Base-by-base conservation (phyloP, 2,888 invertebrate genomes). In the Oxyscelio sp. region DNA sequence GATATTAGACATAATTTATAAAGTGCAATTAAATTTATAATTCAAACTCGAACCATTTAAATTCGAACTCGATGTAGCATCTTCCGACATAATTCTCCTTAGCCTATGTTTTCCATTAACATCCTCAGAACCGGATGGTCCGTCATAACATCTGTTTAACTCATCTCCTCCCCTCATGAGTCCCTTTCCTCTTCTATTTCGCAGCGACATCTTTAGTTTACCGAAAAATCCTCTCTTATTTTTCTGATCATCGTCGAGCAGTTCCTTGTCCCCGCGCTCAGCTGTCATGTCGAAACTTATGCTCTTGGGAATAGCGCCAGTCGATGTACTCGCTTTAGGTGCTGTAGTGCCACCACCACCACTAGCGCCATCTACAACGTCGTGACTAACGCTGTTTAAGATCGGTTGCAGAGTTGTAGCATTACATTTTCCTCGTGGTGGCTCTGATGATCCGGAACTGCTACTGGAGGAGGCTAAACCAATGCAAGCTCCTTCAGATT, bases 231-330 rank as follows among this genome's bases (percentile, higher is more conserved):
- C 95, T 78, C 95, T 95, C 78, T 96, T 96, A 79, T 95, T 94
- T 87, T 95, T 95, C 70, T 95, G 94, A 83, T 95, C 95, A 52
- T 96, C 96, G 87, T 95, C 95, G 85, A 95, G 94, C 73, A 94
- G 89, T 85, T 95, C 95, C 94, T 96, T 96, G 89, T 97, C 97
- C 1, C 96, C 96, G 88, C 97, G 97, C 91, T 98, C 97, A 0
- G 98, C 98, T 0, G 97, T 97, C 92, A 98, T 97, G 94, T 98
- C 98, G 90, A 98, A 98, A 92, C 97, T 98, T 89, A 98, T 98
- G 91, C 98, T 98, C 94, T 98, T 98, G 0, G 98, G 98, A 90
- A 98, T 98, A 1, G 98, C 97, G 0, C 98, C 98, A 0, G 97
- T 97, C 0, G 97, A 96, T 19, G 95, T 95, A 2, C 93, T 74